Percentiles rank a stretch among this genome's conserved stretches.
phyloP scores from a whole-genome alignment of 2,888 invertebrate genomes.

The Argyresthia albistria region DNA sequence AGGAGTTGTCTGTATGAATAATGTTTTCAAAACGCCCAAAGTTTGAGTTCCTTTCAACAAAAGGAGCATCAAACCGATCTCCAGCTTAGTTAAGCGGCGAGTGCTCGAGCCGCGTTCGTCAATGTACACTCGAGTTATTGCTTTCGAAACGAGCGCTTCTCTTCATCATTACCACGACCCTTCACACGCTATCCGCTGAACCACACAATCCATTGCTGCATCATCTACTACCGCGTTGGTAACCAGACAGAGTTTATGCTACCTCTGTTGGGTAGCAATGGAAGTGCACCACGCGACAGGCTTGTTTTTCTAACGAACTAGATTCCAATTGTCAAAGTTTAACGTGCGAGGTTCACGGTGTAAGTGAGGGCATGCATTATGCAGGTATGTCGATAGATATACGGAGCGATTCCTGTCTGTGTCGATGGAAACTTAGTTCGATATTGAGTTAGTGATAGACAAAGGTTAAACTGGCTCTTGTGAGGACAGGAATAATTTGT shows the following conservation, averaged over 20 bases:
- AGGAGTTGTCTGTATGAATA: too few relatives aligned
- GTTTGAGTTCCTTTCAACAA: conserved; percentile 6
- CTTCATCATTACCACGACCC: conserved; percentile 19
- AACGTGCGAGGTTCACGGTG: conserved; percentile 33
- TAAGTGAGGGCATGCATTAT: conserved; percentile 57
- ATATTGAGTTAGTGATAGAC: too few relatives aligned
- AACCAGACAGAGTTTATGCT: background rate
- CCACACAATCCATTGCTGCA: background rate
- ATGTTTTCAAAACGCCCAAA: too few relatives aligned
- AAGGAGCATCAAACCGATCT: conserved; percentile 50
- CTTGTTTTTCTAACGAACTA: background rate
- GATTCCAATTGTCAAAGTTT: conserved; percentile 4
- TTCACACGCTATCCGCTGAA: background rate
- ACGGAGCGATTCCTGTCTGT: conserved; percentile 16
- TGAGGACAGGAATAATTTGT: too few relatives aligned
- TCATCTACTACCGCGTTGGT: background rate
- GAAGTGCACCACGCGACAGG: background rate
- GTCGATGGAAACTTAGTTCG: background rate
- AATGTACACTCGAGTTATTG: conserved; percentile 53
- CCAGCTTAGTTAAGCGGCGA: conserved; percentile 45
- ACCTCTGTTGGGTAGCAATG: background rate
- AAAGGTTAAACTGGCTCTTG: too few relatives aligned
- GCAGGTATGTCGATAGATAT: conserved; percentile 41
- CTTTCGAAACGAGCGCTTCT: conserved; percentile 47
- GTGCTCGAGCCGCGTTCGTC: conserved; percentile 55